Percentiles rank a stretch among this genome's conserved stretches.
Evolutionary conservation across 2,113 vertebrate species (phyloP).

Genomic region (Neoarius graeffei): DNA sequence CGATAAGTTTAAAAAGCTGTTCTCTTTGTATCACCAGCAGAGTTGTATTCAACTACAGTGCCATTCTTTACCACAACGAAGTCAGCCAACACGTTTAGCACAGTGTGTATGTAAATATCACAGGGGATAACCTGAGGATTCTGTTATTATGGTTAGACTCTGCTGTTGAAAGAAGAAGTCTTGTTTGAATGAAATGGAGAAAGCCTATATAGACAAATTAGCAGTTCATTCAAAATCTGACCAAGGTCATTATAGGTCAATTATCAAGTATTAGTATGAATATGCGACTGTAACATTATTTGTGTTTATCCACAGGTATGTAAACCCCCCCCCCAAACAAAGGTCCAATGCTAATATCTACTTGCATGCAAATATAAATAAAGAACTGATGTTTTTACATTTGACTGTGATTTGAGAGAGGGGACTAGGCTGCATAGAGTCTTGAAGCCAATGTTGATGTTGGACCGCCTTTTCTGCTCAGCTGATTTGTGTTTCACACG

Average conservation of each 20-base stretch:
- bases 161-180: neutral
- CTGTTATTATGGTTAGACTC: neutral
- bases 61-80: neutral
- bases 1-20: no score
- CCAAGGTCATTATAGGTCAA: neutral
- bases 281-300: neutral
- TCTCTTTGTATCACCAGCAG: neutral
- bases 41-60: neutral
- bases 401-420: slow-evolving; percentile 77
- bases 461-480: slow-evolving; percentile 91
- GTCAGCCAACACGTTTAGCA: neutral
- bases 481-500: slow-evolving; percentile 87
- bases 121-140: neutral
- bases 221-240: neutral
- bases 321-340: neutral
- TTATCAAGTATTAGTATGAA: neutral
- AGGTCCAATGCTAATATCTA: neutral
- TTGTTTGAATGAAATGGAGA: neutral
- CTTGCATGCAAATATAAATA: neutral
- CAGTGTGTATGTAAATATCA: neutral
- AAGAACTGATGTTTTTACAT: slow-evolving; percentile 68
- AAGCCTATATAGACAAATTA: neutral
- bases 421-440: slow-evolving; percentile 86
- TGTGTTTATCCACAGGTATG: neutral
- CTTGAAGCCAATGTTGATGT: slow-evolving; percentile 89